phyloP scores from a whole-genome alignment of 1,140 invertebrate genomes.

The Elymnias hypermnestra region DNA sequence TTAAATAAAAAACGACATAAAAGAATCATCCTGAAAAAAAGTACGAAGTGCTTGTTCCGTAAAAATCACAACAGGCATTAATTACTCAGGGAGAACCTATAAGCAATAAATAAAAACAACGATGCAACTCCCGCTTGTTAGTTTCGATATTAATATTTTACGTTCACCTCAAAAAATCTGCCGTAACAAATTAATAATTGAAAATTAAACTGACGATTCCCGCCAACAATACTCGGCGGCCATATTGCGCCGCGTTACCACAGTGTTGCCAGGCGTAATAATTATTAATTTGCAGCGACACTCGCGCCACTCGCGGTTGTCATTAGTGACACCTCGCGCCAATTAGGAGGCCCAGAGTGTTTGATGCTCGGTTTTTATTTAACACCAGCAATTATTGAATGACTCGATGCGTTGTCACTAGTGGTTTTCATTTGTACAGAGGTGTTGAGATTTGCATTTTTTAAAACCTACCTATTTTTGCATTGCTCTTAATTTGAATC shows the following conservation, averaged over 20 bases:
- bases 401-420: conserved; percentile 35
- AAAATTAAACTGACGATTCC: conserved; percentile 47
- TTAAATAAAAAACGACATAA: not conserved
- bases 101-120: conserved; percentile 1
- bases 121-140: conserved; percentile 4
- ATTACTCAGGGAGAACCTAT: conserved; percentile 3
- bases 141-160: conserved; percentile 1
- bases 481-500: conserved; percentile 20
- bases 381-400: conserved; percentile 39
- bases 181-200: conserved; percentile 25
- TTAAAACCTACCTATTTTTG: conserved; percentile 17
- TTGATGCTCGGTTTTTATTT: conserved; percentile 49
- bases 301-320: conserved; percentile 57
- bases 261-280: conserved; percentile 69
- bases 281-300: conserved; percentile 70
- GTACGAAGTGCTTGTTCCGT: not conserved
- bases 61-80: not conserved
- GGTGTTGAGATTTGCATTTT: conserved; percentile 31
- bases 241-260: conserved; percentile 57
- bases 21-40: not conserved
- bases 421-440: conserved; percentile 35
- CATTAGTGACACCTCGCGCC: conserved; percentile 71
- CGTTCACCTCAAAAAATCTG: conserved; percentile 1
- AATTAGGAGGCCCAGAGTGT: conserved; percentile 64
- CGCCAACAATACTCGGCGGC: conserved; percentile 56